Evolutionary conservation across 2,797 vertebrate species (phyloP).

Genomic region (Nothura maculosa): DNA sequence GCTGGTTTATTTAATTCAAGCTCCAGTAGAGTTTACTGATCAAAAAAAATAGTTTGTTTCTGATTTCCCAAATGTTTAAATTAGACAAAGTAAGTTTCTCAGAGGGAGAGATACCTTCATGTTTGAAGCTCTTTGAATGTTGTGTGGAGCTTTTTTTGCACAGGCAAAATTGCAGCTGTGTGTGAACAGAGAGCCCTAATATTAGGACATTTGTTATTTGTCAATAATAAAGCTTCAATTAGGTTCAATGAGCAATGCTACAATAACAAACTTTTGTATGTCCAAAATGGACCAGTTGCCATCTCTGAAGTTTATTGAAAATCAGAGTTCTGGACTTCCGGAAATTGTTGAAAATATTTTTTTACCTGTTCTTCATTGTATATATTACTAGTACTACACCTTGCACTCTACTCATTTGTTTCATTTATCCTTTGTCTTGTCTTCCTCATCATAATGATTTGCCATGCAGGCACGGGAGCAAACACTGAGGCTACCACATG

Average conservation of each 20-base stretch:
- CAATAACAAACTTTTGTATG: background rate
- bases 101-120: background rate
- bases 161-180: background rate
- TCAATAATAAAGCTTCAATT: background rate
- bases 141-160: background rate
- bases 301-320: background rate
- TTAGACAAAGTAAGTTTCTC: background rate
- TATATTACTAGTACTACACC: background rate
- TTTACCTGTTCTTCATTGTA: background rate
- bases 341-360: background rate
- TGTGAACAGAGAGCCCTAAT: background rate
- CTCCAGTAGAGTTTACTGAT: background rate
- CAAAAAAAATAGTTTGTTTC: slow-evolving; percentile 34
- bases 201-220: background rate
- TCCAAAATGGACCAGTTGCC: background rate
- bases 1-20: slow-evolving; percentile 24
- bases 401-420: background rate
- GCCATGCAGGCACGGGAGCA: background rate
- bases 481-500: background rate
- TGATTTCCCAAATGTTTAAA: slow-evolving; percentile 22
- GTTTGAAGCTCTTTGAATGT: background rate
- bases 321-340: background rate
- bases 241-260: background rate
- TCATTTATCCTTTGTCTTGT: background rate
- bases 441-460: background rate